phyloP scores from a whole-genome alignment of 2,888 invertebrate genomes.

The Caenorhabditis sp. region DNA sequence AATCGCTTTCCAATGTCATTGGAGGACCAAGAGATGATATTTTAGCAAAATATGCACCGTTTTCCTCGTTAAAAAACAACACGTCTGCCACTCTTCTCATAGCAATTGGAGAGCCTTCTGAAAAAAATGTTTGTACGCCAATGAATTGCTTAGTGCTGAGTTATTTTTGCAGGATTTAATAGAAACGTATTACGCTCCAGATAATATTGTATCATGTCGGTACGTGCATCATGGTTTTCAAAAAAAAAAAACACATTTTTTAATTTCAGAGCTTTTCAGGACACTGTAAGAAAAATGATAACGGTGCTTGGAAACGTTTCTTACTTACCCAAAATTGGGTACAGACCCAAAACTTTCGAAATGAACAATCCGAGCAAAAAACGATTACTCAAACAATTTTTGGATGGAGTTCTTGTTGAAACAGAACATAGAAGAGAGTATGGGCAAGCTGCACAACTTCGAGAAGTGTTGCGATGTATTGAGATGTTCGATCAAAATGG shows the following conservation, averaged over 20 bases:
- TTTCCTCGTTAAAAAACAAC: not conserved
- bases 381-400: slow-evolving; percentile 81
- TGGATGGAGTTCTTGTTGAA: slow-evolving; percentile 67
- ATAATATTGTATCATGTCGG: slow-evolving; percentile 83
- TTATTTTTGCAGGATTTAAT: slow-evolving; percentile 4
- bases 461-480: slow-evolving; percentile 89
- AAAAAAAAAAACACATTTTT: no score
- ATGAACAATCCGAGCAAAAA: slow-evolving; percentile 18
- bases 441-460: slow-evolving; percentile 84
- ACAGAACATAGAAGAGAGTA: slow-evolving; percentile 87
- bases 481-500: slow-evolving; percentile 87
- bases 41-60: slow-evolving; percentile 90
- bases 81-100: no score
- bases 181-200: slow-evolving; percentile 76
- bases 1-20: slow-evolving; percentile 76
- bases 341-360: not conserved
- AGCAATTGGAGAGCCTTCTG: no score
- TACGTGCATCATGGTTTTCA: not conserved
- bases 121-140: no score
- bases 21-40: slow-evolving; percentile 90
- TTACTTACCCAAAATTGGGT: slow-evolving; percentile 43
- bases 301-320: slow-evolving; percentile 91
- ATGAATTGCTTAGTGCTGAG: not conserved
- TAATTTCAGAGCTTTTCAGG: slow-evolving; percentile 86
- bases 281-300: slow-evolving; percentile 92